Evolutionary conservation across 1,140 invertebrate species (phyloP).

Genomic region (Lepidostoma basale): DNA sequence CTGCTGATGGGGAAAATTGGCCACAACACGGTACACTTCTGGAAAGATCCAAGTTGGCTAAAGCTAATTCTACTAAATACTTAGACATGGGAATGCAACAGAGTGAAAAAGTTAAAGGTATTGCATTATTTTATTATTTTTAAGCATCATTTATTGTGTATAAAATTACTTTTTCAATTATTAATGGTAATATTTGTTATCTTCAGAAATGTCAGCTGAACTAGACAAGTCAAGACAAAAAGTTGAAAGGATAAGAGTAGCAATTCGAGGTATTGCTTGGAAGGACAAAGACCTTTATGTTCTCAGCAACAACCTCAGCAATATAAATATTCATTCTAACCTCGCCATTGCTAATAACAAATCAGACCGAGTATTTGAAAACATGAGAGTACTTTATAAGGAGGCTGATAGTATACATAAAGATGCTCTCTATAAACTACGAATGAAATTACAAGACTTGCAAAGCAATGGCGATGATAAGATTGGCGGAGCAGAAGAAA

Average conservation of each 20-base stretch:
- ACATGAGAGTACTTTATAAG: slow-evolving; percentile 60
- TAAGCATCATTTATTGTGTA: not conserved
- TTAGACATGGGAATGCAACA: slow-evolving; percentile 19
- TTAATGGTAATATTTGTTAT: not conserved
- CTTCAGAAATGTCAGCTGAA: slow-evolving; percentile 51
- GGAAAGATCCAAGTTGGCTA: slow-evolving; percentile 22
- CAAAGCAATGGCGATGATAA: slow-evolving; percentile 57
- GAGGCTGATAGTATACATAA: slow-evolving; percentile 59
- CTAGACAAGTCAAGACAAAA: slow-evolving; percentile 51
- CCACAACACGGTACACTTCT: slow-evolving; percentile 11
- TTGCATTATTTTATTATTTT: not conserved
- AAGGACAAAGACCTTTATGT: slow-evolving; percentile 49
- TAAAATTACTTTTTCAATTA: not conserved
- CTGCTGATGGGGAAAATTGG: slow-evolving; percentile 18
- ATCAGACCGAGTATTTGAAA: slow-evolving; percentile 55
- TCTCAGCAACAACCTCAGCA: slow-evolving; percentile 46
- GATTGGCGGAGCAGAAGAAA: slow-evolving; percentile 55
- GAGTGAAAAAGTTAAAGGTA: slow-evolving; percentile 32
- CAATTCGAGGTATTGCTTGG: slow-evolving; percentile 53
- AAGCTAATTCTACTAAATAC: slow-evolving; percentile 23
- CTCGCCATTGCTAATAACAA: slow-evolving; percentile 49
- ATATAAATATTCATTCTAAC: slow-evolving; percentile 43
- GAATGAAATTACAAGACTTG: slow-evolving; percentile 52
- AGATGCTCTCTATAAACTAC: slow-evolving; percentile 54
- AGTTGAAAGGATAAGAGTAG: slow-evolving; percentile 51